A percentile compares a stretch with the other conserved stretches of the same genome.
Evolutionary conservation across 2,113 vertebrate species (phyloP).

Genomic region (Macheiramphus alcinus): DNA sequence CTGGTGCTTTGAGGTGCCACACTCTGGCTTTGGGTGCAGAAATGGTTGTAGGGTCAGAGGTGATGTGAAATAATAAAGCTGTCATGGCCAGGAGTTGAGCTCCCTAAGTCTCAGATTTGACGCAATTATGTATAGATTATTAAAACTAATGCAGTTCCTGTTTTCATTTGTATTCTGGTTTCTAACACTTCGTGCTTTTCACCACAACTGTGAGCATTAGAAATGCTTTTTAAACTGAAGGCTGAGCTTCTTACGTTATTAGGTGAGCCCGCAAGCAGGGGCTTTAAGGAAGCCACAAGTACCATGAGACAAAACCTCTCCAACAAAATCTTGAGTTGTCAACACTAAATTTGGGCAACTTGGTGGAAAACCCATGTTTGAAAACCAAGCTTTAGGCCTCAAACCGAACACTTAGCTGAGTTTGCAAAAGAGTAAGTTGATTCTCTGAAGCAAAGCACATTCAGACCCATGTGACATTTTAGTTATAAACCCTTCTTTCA

Average conservation of each 20-base stretch:
- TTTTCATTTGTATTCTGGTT: background rate
- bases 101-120: background rate
- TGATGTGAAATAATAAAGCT: too few species aligned
- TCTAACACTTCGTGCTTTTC: background rate
- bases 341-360: background rate
- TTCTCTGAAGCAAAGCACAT: background rate
- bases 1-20: fast-evolving
- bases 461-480: background rate
- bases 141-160: background rate
- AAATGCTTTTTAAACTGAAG: background rate
- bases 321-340: background rate
- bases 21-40: background rate
- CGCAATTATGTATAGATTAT: background rate
- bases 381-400: background rate
- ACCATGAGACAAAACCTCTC: background rate
- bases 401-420: fast-evolving
- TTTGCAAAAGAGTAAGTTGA: background rate
- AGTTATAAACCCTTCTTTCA: background rate
- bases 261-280: background rate
- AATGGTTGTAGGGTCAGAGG: background rate
- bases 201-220: background rate
- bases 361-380: background rate
- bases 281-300: background rate
- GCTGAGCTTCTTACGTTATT: fast-evolving
- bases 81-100: fast-evolving